These are phyloP conservation scores for Sesamia inferens DNA, from an alignment of 2,888 invertebrate species.

Conservation along the genomic window DNA sequence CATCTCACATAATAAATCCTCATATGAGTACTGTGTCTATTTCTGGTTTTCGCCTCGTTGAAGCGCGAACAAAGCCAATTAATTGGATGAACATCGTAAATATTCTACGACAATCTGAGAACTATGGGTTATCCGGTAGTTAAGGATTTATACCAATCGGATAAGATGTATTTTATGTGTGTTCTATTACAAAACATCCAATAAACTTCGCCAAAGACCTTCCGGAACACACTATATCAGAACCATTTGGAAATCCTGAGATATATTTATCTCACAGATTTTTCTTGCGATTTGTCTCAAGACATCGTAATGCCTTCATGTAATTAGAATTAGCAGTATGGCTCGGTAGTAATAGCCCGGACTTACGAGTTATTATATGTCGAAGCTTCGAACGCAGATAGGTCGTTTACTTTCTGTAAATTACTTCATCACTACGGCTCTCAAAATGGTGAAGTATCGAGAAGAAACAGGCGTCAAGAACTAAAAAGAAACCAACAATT, in stretches of 20 bases:
- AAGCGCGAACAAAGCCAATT: conserved; percentile 45
- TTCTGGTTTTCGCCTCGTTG: conserved; percentile 33
- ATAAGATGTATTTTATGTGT: conserved; percentile 55
- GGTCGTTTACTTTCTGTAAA: background rate
- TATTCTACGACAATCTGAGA: conserved; percentile 47
- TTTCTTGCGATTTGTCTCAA: conserved; percentile 15
- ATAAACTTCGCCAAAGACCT: conserved; percentile 37
- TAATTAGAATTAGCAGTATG: conserved; percentile 26
- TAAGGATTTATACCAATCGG: conserved; percentile 53
- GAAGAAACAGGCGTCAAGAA: background rate
- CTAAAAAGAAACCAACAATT: too few relatives aligned
- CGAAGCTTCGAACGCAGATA: background rate
- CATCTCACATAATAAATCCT: conserved; percentile 21
- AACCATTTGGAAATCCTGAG: conserved; percentile 28
- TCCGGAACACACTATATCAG: conserved; percentile 24
- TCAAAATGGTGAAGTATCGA: background rate
- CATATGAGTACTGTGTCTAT: conserved; percentile 8
- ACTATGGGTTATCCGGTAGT: conserved; percentile 36
- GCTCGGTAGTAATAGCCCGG: background rate
- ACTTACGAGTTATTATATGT: background rate
- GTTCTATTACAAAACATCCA: conserved; percentile 46
- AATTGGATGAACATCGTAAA: conserved; percentile 52
- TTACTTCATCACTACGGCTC: background rate
- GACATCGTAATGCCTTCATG: conserved; percentile 18
- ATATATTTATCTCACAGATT: conserved; percentile 14